Percentiles rank a stretch among this genome's conserved stretches.
These are phyloP conservation scores for Thryonomys swinderianus DNA, from an alignment of 2,113 vertebrate genomes.

Conservation along the genomic window DNA sequence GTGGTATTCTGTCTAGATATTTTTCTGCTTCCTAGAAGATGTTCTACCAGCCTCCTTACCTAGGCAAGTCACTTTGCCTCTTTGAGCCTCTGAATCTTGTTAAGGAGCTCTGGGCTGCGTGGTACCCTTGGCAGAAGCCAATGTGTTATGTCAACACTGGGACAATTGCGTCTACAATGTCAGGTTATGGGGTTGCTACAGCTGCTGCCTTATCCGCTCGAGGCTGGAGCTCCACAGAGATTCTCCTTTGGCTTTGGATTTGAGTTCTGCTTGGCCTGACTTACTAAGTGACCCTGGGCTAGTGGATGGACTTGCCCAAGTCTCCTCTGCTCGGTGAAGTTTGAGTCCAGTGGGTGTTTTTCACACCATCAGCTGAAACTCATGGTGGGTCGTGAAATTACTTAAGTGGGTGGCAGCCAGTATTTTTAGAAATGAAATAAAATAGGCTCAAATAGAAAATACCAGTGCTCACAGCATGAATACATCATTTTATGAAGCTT, in stretches of 20 bases:
- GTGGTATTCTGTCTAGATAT: neutral
- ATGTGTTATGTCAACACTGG: neutral
- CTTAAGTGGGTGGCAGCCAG: neutral
- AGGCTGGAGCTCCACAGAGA: neutral
- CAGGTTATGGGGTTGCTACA: too few relatives aligned
- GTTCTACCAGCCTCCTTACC: neutral
- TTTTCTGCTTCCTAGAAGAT: neutral
- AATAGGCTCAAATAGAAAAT: neutral
- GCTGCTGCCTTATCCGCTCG: neutral
- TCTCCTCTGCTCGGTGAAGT: neutral
- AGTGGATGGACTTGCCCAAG: neutral
- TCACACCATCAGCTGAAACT: neutral
- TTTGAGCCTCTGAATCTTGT: neutral
- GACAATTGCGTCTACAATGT: accelerated
- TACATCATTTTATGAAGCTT: neutral
- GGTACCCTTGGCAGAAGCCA: neutral
- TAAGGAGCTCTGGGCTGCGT: accelerated
- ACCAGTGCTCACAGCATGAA: neutral
- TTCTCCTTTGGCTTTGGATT: neutral
- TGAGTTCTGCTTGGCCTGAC: neutral
- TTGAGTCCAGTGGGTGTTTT: neutral
- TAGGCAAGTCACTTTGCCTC: neutral
- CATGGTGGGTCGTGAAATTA: neutral
- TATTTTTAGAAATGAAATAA: slow-evolving; percentile 49
- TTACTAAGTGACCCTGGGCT: neutral